These are phyloP conservation scores for Theonella swinhoei DNA, from an alignment of 37 sponge, comb jelly and placozoan species.

Conservation along the genomic window DNA sequence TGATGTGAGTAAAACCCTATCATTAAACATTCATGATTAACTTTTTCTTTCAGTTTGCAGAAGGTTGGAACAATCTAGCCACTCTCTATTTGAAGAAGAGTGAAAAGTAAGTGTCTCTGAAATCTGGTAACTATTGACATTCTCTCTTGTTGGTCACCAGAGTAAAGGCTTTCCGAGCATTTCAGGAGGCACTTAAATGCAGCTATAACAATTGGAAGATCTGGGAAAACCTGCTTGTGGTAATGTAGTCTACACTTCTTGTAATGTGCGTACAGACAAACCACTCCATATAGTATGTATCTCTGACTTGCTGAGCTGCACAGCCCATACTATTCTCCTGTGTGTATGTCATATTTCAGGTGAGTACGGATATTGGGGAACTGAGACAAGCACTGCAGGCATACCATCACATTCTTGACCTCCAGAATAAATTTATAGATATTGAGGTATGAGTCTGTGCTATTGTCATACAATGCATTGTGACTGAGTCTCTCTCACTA, in stretches of 20 bases:
- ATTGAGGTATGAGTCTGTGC: conserved; percentile 45
- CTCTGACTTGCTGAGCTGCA: conserved; percentile 69
- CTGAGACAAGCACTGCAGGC: conserved; percentile 68
- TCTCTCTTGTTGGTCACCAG: conserved; percentile 17
- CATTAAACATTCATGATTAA: neutral
- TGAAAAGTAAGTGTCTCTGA: conserved; percentile 61
- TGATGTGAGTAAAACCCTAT: conserved; percentile 55
- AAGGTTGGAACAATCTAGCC: conserved; percentile 94
- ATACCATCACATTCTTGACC: conserved; percentile 78
- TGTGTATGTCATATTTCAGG: conserved; percentile 53
- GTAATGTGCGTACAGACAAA: no score
- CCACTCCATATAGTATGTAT: no score
- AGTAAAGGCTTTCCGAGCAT: conserved; percentile 55
- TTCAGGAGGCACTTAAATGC: conserved; percentile 78
- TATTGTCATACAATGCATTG: neutral
- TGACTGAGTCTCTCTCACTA: neutral
- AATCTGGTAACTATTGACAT: neutral
- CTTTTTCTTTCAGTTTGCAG: conserved; percentile 54
- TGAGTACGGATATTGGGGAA: conserved; percentile 69
- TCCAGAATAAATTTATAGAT: conserved; percentile 71
- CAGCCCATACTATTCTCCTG: conserved; percentile 83
- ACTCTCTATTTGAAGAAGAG: conserved; percentile 68
- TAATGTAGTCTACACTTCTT: conserved; percentile 18
- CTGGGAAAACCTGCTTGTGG: conserved; percentile 96
- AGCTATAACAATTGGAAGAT: conserved; percentile 89